Evolutionary conservation across 2,888 invertebrate species (phyloP), one percentile per base, ranked within the genome.

Genomic region (Nomada fabriciana): DNA sequence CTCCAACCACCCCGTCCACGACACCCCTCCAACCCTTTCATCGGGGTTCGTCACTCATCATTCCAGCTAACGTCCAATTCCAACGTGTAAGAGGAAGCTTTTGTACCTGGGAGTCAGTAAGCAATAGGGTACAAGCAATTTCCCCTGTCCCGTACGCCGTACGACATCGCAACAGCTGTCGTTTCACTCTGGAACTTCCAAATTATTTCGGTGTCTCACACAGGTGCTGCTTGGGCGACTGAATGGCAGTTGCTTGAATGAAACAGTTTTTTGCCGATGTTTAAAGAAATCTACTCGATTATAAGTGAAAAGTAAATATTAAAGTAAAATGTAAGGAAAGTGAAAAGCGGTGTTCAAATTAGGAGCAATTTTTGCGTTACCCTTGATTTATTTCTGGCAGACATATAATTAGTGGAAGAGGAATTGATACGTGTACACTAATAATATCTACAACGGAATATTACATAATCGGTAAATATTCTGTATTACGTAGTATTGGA

Each of bases 181-280:
- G 84, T 82, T 85, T 82, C 69, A 70, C 65, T 61, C 72, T 64
- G 59, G 23, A 88, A 91, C 84, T 89, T 90, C 82, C 90, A 81
- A 90, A 91, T 91, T 89, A 90, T 91, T 89, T 90, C 83, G 86
- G 86, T 88, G 91, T 91, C 89, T 88, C 83, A 83, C 70, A 84
- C 91, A 90, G 88, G 83, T 89, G 90, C n/a, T 43, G 59, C 57
- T 36, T 23, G 72, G 20, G 42, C 18, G 15, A 18, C 64, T 36
- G 64, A 42, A 13, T 42, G 53, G 36, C 63, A 61, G 36, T 63
- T 36, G 23, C 4, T 9, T 18, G 53, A 25, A 42, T 15, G 50
- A 52, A 72, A 72, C 63, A 64, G 42, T 72, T 72, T 43, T 10
- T 2, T 10, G 1, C 10, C 20, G 15, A 11, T 29, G 47, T 42